Base-by-base conservation (phyloP, 2,113 vertebrate genomes). In the Xiphophorus hellerii region DNA sequence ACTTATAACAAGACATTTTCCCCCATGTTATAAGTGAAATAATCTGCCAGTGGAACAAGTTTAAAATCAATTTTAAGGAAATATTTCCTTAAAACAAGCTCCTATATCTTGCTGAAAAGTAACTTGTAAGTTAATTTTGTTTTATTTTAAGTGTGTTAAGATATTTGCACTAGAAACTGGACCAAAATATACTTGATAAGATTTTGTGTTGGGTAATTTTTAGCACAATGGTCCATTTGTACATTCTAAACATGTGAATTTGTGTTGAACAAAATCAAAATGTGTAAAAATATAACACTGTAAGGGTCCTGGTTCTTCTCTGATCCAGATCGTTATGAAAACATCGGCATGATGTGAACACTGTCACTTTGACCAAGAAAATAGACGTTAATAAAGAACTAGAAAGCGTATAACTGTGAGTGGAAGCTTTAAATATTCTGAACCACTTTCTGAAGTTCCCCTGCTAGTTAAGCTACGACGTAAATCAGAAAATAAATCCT, bases 311-410 rank as follows among this genome's bases (percentile, higher is more conserved):
- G 31, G 31, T 33, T 7, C 31, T 33, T 33, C 31, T 42, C 54
- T 62, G 33, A 61, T 60, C 28, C 5, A 62, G 10, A 9, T 48
- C 22, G 15, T 22, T 33, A 28, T 30, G 27, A 42, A 62, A 30
- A 42, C 69, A 28, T n/a, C 6, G 4, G 27, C 22, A 17, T 14
- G 33, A 29, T 66, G 69, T 29, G 68, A 44, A 66, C 62, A 13
- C 63, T 28, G 29, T 58, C 27, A 28, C 8, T 75, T 62, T n/a
- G 28, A 27, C 66, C 35, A 67, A 22, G 31, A 27, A 83, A 63
- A 80, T 3, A 37, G 42, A 6, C 64, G 58, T 83, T 80, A 77
- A 72, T 63, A 66, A 48, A 48, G 44, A 70, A 77, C 60, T 66
- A 60, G 39, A 82, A 77, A 62, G 29, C 63, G 4, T 2, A 17